A percentile compares a stretch with the other conserved stretches of the same genome.
Conservation (phyloP, 2,113 vertebrate genomes). For the Terrapene triunguis region DNA sequence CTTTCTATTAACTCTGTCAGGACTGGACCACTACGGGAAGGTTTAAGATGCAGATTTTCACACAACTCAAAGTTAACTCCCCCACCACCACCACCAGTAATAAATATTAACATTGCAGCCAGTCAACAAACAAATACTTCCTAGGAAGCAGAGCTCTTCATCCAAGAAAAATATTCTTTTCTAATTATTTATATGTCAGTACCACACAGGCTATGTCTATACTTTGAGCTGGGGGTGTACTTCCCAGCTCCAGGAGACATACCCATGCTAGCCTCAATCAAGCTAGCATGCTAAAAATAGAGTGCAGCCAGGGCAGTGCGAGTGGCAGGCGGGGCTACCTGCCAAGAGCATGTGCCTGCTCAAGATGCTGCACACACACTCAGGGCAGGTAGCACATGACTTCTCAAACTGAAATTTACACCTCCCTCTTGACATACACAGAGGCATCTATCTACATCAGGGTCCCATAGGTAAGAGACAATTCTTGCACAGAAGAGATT, state of each 20-base stretch:
- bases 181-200: not conserved
- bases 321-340: not conserved
- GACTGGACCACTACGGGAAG: not conserved
- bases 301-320: not conserved
- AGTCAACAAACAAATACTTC: not conserved
- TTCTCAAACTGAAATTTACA: not conserved
- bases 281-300: not conserved
- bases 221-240: not conserved
- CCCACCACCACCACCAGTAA: not conserved
- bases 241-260: not conserved
- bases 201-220: not conserved
- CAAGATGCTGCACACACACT: not conserved
- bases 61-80: not conserved
- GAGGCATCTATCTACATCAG: fast-evolving
- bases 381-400: not conserved
- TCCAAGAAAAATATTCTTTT: not conserved
- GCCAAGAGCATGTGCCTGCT: not conserved
- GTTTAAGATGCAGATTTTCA: slow-evolving; percentile 29
- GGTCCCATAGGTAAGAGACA: fast-evolving
- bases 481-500: not conserved
- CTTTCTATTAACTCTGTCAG: slow-evolving; percentile 51
- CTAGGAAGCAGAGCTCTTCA: not conserved
- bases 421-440: not conserved
- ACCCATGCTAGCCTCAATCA: not conserved
- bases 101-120: not conserved